Evolutionary conservation across 1,140 invertebrate genomes (phyloP).

Genomic region (Tetramorium parvispinum): DNA sequence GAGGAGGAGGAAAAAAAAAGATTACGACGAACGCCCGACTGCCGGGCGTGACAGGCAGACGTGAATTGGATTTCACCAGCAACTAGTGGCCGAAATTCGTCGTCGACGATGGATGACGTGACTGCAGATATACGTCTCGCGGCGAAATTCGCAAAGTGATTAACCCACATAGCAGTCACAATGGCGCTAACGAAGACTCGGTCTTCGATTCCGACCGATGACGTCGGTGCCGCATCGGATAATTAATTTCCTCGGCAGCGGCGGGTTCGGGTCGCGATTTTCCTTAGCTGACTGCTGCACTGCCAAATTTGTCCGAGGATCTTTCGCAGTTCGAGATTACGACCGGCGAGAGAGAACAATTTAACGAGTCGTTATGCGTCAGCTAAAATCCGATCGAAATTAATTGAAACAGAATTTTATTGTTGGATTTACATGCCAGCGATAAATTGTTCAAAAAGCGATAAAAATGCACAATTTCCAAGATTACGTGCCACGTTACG

Average conservation of each 20-base stretch:
- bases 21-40: neutral
- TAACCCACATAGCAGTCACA: conserved; percentile 45
- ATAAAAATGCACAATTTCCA: conserved; percentile 4
- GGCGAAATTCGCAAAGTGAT: conserved; percentile 37
- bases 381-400: neutral
- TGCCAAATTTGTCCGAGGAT: neutral
- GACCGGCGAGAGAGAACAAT: too few relatives aligned
- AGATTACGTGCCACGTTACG: neutral
- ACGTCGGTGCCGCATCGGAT: conserved; percentile 14
- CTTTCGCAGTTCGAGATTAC: neutral
- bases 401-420: neutral
- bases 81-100: conserved; percentile 51
- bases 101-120: neutral
- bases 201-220: conserved; percentile 24
- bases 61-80: conserved; percentile 53
- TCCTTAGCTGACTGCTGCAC: neutral
- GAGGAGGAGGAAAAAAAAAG: neutral
- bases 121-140: neutral
- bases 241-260: conserved; percentile 38
- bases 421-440: neutral
- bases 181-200: conserved; percentile 47
- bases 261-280: conserved; percentile 4
- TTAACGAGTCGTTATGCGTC: neutral
- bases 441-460: neutral
- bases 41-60: conserved; percentile 26